phyloP scores from a whole-genome alignment of 2,797 vertebrate species.

The Cynodonichthys magdalenae region DNA sequence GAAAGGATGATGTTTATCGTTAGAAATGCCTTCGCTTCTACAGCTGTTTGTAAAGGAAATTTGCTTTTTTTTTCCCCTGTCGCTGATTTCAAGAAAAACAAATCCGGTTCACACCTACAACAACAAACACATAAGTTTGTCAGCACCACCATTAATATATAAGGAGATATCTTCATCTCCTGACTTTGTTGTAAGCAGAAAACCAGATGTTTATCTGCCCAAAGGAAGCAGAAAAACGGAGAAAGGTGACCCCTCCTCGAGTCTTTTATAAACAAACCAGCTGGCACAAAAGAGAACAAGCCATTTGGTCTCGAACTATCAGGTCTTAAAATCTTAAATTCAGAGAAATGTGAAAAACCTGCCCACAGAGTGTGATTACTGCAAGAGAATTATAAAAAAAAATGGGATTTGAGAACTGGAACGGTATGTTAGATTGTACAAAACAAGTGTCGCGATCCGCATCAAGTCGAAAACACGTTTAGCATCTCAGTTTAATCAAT shows the following conservation, averaged over 20 bases:
- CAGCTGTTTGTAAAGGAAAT: constrained; percentile 35
- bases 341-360: constrained; percentile 20
- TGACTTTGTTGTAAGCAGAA: constrained; percentile 32
- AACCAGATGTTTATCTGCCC: constrained; percentile 49
- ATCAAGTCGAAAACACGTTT: background rate
- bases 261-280: constrained; percentile 47
- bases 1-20: constrained; percentile 16
- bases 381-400: constrained; percentile 20
- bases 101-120: constrained; percentile 51
- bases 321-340: constrained; percentile 32
- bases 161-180: constrained; percentile 40
- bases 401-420: constrained; percentile 7
- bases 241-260: constrained; percentile 17
- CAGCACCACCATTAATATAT: constrained; percentile 48
- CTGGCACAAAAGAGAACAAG: constrained; percentile 37
- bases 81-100: constrained; percentile 49
- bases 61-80: constrained; percentile 46
- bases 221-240: constrained; percentile 33
- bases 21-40: constrained; percentile 25
- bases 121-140: constrained; percentile 25
- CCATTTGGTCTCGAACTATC: constrained; percentile 30
- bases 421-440: constrained; percentile 17
- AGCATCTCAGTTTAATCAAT: background rate
- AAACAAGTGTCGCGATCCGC: constrained; percentile 21
- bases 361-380: constrained; percentile 15